Evolutionary conservation across 2,113 vertebrate genomes (phyloP).

Genomic region (Columba livia): DNA sequence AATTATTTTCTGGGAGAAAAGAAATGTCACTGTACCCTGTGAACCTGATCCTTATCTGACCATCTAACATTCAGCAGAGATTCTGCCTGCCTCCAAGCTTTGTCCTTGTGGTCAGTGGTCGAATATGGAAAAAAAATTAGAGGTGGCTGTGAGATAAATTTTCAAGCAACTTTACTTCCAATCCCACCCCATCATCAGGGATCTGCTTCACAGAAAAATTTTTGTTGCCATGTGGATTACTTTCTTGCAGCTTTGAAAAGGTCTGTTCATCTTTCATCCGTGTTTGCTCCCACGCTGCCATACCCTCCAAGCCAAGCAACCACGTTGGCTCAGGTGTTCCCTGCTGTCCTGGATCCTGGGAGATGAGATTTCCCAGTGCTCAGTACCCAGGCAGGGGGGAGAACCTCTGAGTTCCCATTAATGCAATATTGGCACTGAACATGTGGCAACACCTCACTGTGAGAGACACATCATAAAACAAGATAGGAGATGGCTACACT

Average conservation of each 20-base stretch:
- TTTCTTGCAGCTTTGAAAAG: neutral
- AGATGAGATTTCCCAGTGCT: neutral
- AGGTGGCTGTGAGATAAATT: neutral
- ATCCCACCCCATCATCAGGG: neutral
- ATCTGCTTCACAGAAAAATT: neutral
- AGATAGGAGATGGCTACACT: neutral
- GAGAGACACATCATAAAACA: neutral
- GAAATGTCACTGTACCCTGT: neutral
- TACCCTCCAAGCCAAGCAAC: neutral
- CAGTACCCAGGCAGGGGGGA: neutral
- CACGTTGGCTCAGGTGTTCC: neutral
- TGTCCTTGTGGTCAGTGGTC: neutral
- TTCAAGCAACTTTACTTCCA: neutral
- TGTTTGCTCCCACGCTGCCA: neutral
- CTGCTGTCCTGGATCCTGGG: neutral
- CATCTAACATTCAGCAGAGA: neutral
- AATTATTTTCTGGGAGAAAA: slow-evolving; percentile 3
- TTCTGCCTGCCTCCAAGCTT: neutral
- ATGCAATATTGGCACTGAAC: neutral
- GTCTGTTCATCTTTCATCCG: neutral
- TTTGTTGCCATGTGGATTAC: neutral
- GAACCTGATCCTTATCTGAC: neutral
- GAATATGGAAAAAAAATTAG: neutral
- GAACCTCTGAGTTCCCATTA: neutral
- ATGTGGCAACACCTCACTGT: neutral